Percentiles rank a stretch among this genome's conserved stretches.
Evolutionary conservation across 2,113 vertebrate species (phyloP).

Genomic region (Pomatorhinus ruficollis): DNA sequence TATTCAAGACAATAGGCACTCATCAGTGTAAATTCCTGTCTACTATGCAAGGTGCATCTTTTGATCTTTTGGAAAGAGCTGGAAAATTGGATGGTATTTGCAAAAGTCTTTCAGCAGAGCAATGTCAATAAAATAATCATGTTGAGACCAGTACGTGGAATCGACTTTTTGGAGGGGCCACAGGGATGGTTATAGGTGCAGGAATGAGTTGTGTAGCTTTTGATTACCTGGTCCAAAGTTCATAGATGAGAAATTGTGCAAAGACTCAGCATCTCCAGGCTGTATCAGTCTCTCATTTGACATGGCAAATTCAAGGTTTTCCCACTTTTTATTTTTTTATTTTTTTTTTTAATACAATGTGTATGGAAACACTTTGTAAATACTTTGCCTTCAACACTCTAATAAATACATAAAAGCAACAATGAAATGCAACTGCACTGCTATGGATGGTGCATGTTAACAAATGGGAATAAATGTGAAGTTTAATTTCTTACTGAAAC

Average conservation of each 20-base stretch:
- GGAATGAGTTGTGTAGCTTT: constrained; percentile 64
- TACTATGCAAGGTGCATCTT: constrained; percentile 79
- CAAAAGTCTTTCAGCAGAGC: constrained; percentile 74
- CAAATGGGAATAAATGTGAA: not conserved
- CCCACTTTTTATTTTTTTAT: not conserved
- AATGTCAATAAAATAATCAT: constrained; percentile 80
- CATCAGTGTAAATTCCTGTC: constrained; percentile 75
- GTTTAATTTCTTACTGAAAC: not conserved
- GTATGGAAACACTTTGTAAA: not conserved
- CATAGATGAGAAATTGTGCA: constrained; percentile 12
- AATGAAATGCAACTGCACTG: not conserved
- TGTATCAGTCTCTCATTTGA: not conserved
- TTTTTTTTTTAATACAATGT: not conserved
- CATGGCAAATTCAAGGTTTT: not conserved
- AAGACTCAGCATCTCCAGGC: not conserved
- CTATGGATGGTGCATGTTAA: not conserved
- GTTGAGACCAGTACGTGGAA: constrained; percentile 72
- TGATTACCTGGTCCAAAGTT: constrained; percentile 57
- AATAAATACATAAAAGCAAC: not conserved
- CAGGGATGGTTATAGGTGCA: constrained; percentile 56
- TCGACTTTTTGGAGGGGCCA: constrained; percentile 68
- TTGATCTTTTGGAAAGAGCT: constrained; percentile 78
- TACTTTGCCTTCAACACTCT: not conserved
- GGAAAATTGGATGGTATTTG: constrained; percentile 81
- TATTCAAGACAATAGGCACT: constrained; percentile 75